Percentiles rank a stretch among this genome's conserved stretches.
Evolutionary conservation across 2,113 vertebrate genomes (phyloP).

Genomic region (Pimephales promelas): DNA sequence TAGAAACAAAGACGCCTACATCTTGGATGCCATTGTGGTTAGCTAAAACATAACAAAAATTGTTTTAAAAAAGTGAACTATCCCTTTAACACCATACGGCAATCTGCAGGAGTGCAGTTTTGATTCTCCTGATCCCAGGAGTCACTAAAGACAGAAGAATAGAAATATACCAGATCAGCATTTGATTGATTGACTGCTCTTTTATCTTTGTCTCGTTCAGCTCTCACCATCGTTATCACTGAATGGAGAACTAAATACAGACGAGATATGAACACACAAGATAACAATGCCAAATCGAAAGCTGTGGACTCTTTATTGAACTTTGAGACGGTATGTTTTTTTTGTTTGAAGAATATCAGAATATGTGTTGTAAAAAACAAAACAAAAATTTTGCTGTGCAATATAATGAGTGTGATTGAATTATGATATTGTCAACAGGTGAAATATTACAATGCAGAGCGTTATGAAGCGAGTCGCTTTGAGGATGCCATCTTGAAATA

Average conservation of each 20-base stretch:
- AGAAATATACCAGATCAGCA: background rate
- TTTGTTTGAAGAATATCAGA: background rate
- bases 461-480: slow-evolving; percentile 87
- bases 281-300: slow-evolving; percentile 87
- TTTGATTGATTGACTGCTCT: background rate
- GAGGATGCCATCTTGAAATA: slow-evolving; percentile 88
- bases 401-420: background rate
- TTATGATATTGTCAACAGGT: slow-evolving; percentile 74
- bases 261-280: slow-evolving; percentile 88
- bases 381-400: background rate
- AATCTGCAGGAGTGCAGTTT: background rate
- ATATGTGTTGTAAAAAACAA: background rate
- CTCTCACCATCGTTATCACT: slow-evolving; percentile 89
- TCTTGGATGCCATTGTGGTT: too few relatives aligned
- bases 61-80: too few relatives aligned
- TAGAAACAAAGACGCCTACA: too few relatives aligned
- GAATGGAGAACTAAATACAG: slow-evolving; percentile 97
- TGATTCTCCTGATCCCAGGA: background rate
- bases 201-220: slow-evolving; percentile 64
- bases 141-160: background rate
- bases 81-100: background rate
- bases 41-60: too few relatives aligned
- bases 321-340: slow-evolving; percentile 87
- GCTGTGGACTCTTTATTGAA: slow-evolving; percentile 95
- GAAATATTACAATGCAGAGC: slow-evolving; percentile 94